Evolutionary conservation across 2,888 invertebrate genomes (phyloP), one percentile per base, ranked within the genome.

Genomic region (Dicycla oo): DNA sequence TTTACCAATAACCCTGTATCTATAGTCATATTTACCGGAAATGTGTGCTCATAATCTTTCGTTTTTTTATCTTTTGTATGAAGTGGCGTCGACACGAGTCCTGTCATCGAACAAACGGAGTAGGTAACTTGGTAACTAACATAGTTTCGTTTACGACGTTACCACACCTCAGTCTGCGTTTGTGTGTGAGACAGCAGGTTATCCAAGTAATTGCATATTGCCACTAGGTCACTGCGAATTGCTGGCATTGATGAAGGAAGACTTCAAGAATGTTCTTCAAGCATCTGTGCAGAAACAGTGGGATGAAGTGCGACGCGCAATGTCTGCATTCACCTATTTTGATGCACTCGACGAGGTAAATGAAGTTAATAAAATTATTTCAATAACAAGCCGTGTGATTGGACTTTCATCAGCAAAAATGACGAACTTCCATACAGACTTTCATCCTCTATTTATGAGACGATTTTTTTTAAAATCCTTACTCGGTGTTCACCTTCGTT

Each of bases 241-340:
- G 58, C 90, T 98, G 73, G 96, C 95, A 53, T 88, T 98, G 68
- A 96, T 96, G 91, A 96, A 96, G 80, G 96, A 97, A 73, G 97
- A 97, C 85, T 98, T 98, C 86, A 96, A 97, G 80, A 93, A 93
- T 90, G 95, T 97, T 4, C 93, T 97, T 53, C 97, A 96, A 88
- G 94, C 93, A 0, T 95, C 96, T 0, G 95, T 97, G 8, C 94
- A 96, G 86, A 94, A 96, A 69, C 96, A 97, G 85, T 97, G 97
- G 97, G 96, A 97, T 71, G 94, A 96, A 85, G 96, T 97, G 23
- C 94, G 94, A 60, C 91, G 91, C 8, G 97, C 97, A 1, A 96
- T 97, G 95, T 93, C 96, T 5, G 94, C 95, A 58, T 97, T 97
- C 79, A 96, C 96, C 60, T 97, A 97, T 87, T 97, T 97, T 86